Base-by-base conservation (phyloP, 2,888 invertebrate genomes). In the Latrodectus hesperus region DNA sequence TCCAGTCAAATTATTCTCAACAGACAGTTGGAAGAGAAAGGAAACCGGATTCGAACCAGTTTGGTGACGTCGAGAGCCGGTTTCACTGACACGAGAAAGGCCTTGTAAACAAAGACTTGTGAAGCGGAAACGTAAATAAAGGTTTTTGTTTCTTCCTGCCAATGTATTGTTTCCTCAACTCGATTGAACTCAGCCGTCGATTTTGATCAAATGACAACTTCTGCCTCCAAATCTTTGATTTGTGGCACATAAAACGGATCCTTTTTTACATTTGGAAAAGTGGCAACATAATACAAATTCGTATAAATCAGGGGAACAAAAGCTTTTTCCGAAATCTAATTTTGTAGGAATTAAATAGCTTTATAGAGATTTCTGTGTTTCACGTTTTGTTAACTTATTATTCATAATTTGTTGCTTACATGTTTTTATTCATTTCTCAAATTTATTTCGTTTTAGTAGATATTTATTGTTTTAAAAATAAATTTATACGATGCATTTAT, bases 61-160 rank as follows among this genome's bases (percentile, higher is more conserved):
- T 77, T 81, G 72, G 64, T 87, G 86, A 87, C 86, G 86, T 87
- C 81, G 64, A 77, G 52, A 73, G 86, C 86, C 81, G 81, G 86
- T 87, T 87, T 72, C 78, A 72, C 72, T 65, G 78, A 64, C 77
- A 76, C 77, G 81, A 60, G 60, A 60, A 16, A 77, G 81, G 81
- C 86, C 86, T 87, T 87, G 86, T 87, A 87, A 87, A 87, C 86
- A 87, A 87, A 81, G 81, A 72, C 81, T 76, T 76, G 67, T 80
- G 77, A 73, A 81, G 86, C 86, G 86, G 86, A 87, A 87, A 87
- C 86, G 86, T 87, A 87, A 87, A 87, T 87, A 81, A 87, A 81
- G 77, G 53, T 51, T 80, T 86, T 87, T 87, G 81, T 81, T 81
- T 87, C 76, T 64, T 82, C 55, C 81, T 72, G 65, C 72, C 67